Evolutionary conservation across 2,888 invertebrate genomes (phyloP).

Genomic region (Lamellibrachia satsuma): DNA sequence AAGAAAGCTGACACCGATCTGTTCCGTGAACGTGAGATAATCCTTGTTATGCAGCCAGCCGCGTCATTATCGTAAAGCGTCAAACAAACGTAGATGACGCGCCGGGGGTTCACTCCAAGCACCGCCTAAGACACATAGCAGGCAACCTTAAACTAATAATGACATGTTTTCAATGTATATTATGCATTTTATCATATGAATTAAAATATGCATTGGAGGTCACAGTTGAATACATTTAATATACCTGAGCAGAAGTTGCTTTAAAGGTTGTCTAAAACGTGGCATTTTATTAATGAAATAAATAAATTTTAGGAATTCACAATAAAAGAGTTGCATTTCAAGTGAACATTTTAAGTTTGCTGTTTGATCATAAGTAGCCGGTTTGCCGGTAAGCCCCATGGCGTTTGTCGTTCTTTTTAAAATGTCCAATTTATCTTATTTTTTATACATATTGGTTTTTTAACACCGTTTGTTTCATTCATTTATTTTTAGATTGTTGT

Average conservation of each 20-base stretch:
- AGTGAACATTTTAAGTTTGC: background rate
- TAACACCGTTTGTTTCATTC: background rate
- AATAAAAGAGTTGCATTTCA: background rate
- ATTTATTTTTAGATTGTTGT: background rate
- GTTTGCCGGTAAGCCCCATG: background rate
- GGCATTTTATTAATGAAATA: background rate
- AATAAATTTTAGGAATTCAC: background rate
- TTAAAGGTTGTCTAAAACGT: background rate
- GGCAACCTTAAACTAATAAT: background rate
- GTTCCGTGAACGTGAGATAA: background rate
- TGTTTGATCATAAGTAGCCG: background rate
- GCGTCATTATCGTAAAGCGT: background rate
- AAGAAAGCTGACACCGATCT: background rate
- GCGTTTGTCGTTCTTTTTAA: background rate
- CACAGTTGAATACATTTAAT: background rate
- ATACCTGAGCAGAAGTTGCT: background rate
- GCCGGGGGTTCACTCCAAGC: background rate
- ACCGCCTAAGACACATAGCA: too few relatives aligned
- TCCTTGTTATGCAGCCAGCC: background rate
- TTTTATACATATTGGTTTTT: background rate
- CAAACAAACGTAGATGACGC: background rate
- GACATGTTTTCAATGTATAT: background rate
- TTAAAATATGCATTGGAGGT: background rate
- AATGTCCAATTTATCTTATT: background rate
- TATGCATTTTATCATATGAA: background rate